A percentile compares a stretch with the other conserved stretches of the same genome.
Conservation (phyloP, 2,888 invertebrate species). For the Asteroscopus sphinx region DNA sequence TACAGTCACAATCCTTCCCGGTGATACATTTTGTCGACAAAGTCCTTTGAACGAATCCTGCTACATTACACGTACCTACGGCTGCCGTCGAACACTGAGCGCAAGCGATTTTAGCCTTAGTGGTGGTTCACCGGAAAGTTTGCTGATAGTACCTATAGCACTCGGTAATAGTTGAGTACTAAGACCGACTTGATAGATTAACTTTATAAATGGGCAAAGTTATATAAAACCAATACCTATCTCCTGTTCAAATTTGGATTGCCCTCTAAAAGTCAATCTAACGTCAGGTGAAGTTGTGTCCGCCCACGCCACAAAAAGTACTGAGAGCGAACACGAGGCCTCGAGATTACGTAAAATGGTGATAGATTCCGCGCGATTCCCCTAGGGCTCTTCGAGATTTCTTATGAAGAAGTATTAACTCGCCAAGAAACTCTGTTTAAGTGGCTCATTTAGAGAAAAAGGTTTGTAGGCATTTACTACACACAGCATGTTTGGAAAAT, state of each 20-base stretch:
- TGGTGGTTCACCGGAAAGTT: too few species aligned
- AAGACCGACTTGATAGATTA: too few species aligned
- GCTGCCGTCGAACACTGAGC: too few species aligned
- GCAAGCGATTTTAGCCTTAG: too few species aligned
- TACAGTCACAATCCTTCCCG: too few species aligned
- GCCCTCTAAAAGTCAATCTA: slow-evolving; percentile 52
- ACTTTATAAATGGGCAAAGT: slow-evolving; percentile 1
- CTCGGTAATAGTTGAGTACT: too few species aligned
- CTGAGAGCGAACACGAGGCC: slow-evolving; percentile 21
- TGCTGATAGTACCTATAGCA: too few species aligned
- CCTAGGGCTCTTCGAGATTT: slow-evolving; percentile 49
- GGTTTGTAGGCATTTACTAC: slow-evolving; percentile 23
- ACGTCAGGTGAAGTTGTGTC: slow-evolving; percentile 29
- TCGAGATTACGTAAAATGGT: slow-evolving; percentile 55
- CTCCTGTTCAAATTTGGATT: slow-evolving; percentile 27
- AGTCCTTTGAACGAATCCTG: too few species aligned
- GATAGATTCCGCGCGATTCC: slow-evolving; percentile 55
- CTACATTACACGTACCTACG: too few species aligned
- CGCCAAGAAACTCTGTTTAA: slow-evolving; percentile 40
- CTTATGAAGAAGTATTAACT: slow-evolving; percentile 50
- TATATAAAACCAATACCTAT: slow-evolving; percentile 31
- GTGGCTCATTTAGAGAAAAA: slow-evolving; percentile 47
- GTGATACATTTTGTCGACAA: too few species aligned
- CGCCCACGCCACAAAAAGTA: slow-evolving; percentile 43
- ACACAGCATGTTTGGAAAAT: slow-evolving; percentile 16